phyloP scores from a whole-genome alignment of 2,888 invertebrate genomes.

The Glyphotaelius pellucidus region DNA sequence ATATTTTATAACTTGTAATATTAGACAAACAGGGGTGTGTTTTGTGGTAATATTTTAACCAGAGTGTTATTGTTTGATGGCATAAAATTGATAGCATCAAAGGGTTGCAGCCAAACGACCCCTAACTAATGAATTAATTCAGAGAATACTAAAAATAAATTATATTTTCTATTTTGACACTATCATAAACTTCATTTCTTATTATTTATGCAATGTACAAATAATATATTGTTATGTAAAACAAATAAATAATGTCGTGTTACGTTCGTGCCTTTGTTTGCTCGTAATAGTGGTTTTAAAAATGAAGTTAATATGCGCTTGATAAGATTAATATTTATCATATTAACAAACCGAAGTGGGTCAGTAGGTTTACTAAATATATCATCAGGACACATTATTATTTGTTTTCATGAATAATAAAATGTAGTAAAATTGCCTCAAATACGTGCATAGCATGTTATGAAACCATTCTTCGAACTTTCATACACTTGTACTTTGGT shows the following conservation, averaged over 20 bases:
- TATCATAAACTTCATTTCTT: neutral
- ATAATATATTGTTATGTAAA: neutral
- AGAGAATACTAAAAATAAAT: neutral
- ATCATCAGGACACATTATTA: neutral
- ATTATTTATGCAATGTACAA: no score
- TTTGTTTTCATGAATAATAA: neutral
- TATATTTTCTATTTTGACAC: neutral
- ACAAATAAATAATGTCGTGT: neutral
- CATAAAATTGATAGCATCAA: neutral
- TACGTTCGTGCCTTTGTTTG: neutral
- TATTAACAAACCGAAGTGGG: neutral
- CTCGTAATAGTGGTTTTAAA: neutral
- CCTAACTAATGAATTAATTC: neutral
- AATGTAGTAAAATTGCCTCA: neutral
- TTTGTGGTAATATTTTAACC: neutral
- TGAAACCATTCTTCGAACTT: neutral
- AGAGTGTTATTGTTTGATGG: neutral
- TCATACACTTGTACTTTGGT: neutral
- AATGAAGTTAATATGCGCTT: neutral
- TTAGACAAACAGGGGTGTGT: neutral
- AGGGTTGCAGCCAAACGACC: neutral
- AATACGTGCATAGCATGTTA: neutral
- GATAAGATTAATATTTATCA: neutral
- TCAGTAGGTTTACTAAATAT: neutral
- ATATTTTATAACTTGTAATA: neutral